These are phyloP conservation scores for Telmatochromis sp. DNA, from an alignment of 2,113 vertebrate genomes.

Conservation along the genomic window DNA sequence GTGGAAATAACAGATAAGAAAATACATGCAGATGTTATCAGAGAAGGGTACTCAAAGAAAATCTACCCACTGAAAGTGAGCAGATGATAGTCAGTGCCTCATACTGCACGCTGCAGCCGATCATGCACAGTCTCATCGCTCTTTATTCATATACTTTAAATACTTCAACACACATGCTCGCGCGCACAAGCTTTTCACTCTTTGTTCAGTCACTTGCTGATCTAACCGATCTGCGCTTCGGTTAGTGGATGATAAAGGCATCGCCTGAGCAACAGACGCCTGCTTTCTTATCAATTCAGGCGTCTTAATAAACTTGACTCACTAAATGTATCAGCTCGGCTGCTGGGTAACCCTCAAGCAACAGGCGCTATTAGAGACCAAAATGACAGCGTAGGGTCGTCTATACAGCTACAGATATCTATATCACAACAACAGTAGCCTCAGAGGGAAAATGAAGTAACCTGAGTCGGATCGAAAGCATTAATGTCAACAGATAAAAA, in stretches of 20 bases:
- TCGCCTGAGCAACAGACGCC: background rate
- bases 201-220: background rate
- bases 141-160: background rate
- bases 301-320: background rate
- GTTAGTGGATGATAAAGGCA: background rate
- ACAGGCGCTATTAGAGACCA: background rate
- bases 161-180: fast-evolving
- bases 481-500: background rate
- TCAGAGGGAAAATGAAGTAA: fast-evolving
- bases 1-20: background rate
- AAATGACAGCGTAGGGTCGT: background rate
- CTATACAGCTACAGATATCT: background rate
- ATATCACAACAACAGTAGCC: background rate
- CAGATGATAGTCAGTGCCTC: background rate
- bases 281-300: background rate
- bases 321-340: background rate
- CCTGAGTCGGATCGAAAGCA: background rate
- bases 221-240: fast-evolving
- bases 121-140: fast-evolving
- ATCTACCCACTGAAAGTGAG: background rate
- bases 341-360: background rate
- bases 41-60: background rate
- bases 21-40: background rate
- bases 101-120: fast-evolving
- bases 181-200: fast-evolving